Conservation (phyloP, 2,113 vertebrate species). For the Ahaetulla prasina region DNA sequence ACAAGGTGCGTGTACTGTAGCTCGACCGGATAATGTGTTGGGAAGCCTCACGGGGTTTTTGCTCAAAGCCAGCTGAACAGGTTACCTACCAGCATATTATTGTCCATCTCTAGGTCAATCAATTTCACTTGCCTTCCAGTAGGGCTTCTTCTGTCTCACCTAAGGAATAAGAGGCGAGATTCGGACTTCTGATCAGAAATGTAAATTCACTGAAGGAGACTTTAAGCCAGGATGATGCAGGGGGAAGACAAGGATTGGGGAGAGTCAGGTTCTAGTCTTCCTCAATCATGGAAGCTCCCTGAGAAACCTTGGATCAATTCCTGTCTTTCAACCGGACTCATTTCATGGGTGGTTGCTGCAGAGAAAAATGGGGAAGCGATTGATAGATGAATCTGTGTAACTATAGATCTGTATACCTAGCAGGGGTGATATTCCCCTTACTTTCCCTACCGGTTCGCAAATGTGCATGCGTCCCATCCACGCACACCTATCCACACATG, state of each 20-base stretch:
- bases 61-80: background rate
- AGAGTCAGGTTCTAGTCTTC: background rate
- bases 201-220: background rate
- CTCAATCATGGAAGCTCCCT: background rate
- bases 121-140: background rate
- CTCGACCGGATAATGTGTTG: background rate
- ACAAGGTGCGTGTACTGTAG: background rate
- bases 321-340: background rate
- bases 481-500: no score
- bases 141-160: background rate
- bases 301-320: background rate
- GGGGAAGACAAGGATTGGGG: background rate
- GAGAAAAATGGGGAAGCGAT: background rate
- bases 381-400: background rate
- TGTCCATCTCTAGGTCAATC: background rate
- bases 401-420: background rate
- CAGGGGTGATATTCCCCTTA: no score
- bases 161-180: background rate
- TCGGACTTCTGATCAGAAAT: background rate
- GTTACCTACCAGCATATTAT: background rate
- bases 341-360: background rate
- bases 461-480: no score
- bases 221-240: background rate
- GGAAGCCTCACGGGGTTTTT: background rate
- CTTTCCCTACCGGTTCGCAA: no score